A percentile compares a stretch with the other conserved stretches of the same genome.
Conservation (phyloP, 2,113 vertebrate species). For the Circaetus gallicus region DNA sequence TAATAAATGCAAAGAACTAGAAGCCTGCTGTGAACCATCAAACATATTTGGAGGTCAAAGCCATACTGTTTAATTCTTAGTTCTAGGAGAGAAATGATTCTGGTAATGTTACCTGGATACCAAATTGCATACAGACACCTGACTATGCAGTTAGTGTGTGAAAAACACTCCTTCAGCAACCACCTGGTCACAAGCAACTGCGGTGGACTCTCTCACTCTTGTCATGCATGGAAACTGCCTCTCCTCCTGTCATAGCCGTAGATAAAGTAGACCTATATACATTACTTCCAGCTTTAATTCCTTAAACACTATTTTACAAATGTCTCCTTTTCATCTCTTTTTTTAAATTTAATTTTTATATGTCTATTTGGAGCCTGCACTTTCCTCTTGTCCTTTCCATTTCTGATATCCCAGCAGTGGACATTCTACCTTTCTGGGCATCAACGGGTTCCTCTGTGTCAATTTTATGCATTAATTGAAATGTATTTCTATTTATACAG, state of each 20-base stretch:
- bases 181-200: neutral
- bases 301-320: neutral
- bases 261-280: neutral
- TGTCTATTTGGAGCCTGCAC: neutral
- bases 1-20: neutral
- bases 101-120: constrained; percentile 16
- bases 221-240: neutral
- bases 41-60: constrained; percentile 45
- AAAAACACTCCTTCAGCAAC: neutral
- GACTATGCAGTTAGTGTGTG: neutral
- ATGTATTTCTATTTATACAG: neutral
- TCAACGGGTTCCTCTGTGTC: neutral
- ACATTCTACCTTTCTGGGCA: neutral
- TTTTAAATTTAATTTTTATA: neutral
- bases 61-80: neutral
- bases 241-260: neutral
- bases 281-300: neutral
- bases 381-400: neutral
- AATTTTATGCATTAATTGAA: neutral
- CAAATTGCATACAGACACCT: neutral
- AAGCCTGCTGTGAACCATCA: constrained; percentile 42
- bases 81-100: neutral
- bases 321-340: neutral
- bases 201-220: neutral
- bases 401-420: neutral